Evolutionary conservation across 2,888 invertebrate genomes (phyloP), one percentile per base, ranked within the genome.

Genomic region (Pseudococcus jackbeardsleyi): DNA sequence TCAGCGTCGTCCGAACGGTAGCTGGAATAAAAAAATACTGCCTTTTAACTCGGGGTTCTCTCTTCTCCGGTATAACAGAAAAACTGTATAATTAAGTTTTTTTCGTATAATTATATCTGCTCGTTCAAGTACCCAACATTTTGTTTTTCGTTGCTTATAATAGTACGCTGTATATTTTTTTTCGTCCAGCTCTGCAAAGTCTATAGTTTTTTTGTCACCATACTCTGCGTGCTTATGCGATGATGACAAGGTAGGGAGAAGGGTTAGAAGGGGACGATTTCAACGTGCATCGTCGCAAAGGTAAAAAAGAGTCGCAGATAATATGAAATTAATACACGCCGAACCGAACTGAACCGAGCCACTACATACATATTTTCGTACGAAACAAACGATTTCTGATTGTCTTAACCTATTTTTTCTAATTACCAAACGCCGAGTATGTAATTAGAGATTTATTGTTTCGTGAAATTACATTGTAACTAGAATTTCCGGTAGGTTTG

Each of bases 341-440:
- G 12, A 72, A 72, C 15, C 3, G 12, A 26, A 72, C 15, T 0
- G 12, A 26, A 33, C 26, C 26, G 68, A 72, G 26, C 12, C 12
- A 22, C 8, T 7, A 6, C 15, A 50, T 15, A 17, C 11, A 6
- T 79, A 79, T 79, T 79, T 79, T 42, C 8, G 79, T 79, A 79
- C 79, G 5, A 42, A 79, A 79, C 79, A 79, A 79, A 79, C 79
- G 79, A 79, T 79, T 79, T 79, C 79, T 79, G 79, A 79, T 79
- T 79, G 42, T 79, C 79, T 79, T 79, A 79, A 79, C 79, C 79
- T 79, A 79, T 79, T 79, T 79, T 79, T 79, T 79, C 79, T 79
- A 79, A 79, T 79, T 79, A 79, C 79, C 79, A 42, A 79, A 79
- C 79, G 79, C 46, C 79, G 79, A 79, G 79, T 79, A 79, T 19